A percentile compares a stretch with the other conserved stretches of the same genome.
These are phyloP conservation scores for Chelonus insularis DNA, from an alignment of 1,140 invertebrate species.

Conservation along the genomic window DNA sequence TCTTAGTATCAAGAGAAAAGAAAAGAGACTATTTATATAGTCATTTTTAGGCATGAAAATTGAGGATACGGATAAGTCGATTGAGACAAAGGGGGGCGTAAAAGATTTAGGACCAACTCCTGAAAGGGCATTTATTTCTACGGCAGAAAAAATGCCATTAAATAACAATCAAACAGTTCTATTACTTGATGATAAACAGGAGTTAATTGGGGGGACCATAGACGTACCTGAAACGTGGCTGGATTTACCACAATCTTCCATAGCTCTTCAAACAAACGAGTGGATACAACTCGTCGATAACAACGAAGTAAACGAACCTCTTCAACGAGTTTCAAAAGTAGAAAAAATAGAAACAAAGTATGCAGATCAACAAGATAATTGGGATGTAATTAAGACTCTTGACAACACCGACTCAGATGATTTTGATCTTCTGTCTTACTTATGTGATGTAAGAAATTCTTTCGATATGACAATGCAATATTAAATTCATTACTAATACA, in stretches of 20 bases:
- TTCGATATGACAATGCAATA: background rate
- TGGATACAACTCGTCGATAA: slow-evolving; percentile 25
- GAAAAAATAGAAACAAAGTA: slow-evolving; percentile 11
- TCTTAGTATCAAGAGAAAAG: too few relatives aligned
- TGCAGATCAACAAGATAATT: slow-evolving; percentile 31
- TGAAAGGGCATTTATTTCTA: slow-evolving; percentile 29
- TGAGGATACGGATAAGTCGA: slow-evolving; percentile 41
- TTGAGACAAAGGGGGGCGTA: slow-evolving; percentile 7
- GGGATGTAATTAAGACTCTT: slow-evolving; percentile 42
- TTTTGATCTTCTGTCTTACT: slow-evolving; percentile 55
- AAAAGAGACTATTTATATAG: slow-evolving; percentile 6
- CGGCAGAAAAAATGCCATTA: background rate
- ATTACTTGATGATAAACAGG: slow-evolving; percentile 4
- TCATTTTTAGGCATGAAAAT: slow-evolving; percentile 41
- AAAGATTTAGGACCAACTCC: slow-evolving; percentile 30
- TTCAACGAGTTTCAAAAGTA: slow-evolving; percentile 1
- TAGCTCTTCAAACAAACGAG: slow-evolving; percentile 25
- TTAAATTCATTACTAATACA: too few relatives aligned
- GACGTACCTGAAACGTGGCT: slow-evolving; percentile 17
- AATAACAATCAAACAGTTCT: background rate
- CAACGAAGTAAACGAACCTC: background rate
- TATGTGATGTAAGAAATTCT: slow-evolving; percentile 48
- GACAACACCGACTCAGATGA: slow-evolving; percentile 38
- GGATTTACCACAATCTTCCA: slow-evolving; percentile 20
- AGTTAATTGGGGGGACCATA: slow-evolving; percentile 1